A percentile compares a stretch with the other conserved stretches of the same genome.
Evolutionary conservation across 2,797 vertebrate genomes (phyloP).

Genomic region (Gambusia yucatana): DNA sequence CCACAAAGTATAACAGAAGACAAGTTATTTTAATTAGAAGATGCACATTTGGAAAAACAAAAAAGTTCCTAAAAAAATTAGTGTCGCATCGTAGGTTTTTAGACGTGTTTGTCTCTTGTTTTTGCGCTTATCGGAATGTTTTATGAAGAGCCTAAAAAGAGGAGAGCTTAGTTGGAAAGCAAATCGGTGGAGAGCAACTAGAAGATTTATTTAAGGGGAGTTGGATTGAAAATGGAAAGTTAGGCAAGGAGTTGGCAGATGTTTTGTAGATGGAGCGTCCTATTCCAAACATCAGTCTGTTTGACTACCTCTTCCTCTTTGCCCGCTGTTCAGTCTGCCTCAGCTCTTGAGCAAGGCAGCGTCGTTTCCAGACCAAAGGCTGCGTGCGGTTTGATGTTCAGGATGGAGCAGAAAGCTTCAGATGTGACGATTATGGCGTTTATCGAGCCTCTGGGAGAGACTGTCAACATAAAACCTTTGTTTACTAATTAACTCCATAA

Average conservation of each 20-base stretch:
- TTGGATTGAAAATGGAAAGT: constrained; percentile 9
- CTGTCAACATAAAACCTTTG: background rate
- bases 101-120: constrained; percentile 15
- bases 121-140: constrained; percentile 3
- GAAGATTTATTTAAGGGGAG: constrained; percentile 8
- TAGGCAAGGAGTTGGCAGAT: constrained; percentile 9
- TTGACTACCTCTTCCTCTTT: constrained; percentile 57
- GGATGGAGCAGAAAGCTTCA: constrained; percentile 13
- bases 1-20: background rate
- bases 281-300: constrained; percentile 45
- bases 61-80: constrained; percentile 63
- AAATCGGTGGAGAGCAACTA: background rate
- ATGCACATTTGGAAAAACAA: constrained; percentile 32
- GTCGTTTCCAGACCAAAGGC: constrained; percentile 72
- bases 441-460: background rate
- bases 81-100: constrained; percentile 39
- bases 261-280: constrained; percentile 41
- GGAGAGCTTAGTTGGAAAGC: background rate
- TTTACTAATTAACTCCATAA: background rate
- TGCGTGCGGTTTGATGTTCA: constrained; percentile 16
- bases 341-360: constrained; percentile 41
- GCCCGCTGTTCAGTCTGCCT: constrained; percentile 43
- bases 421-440: background rate
- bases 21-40: constrained; percentile 10
- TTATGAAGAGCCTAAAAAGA: background rate